Base-by-base conservation (phyloP, 1,140 invertebrate species). In the Hypothenemus hampei region DNA sequence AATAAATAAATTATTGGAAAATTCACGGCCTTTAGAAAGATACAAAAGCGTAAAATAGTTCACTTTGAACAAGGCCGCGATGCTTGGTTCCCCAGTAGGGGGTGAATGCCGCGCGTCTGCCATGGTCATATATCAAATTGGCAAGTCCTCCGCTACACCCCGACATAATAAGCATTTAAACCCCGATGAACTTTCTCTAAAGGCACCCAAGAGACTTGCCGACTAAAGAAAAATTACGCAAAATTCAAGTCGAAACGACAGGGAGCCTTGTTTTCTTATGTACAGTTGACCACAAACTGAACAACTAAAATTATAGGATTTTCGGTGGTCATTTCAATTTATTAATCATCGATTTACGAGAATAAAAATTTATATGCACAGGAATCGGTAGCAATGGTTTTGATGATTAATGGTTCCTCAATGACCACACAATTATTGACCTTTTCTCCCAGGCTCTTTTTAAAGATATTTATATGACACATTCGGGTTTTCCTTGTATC, bases 111-210 rank as follows among this genome's bases (percentile, higher is more conserved):
- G 50, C 16, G 58, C 55, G 49, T 50, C 58, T 48, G 53, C 41
- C 51, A 43, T 45, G 54, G 55, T 57, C 54, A 62, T 62, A 62
- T 62, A 62, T 62, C 61, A 62, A 60, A 62, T 62, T 57, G 53
- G 61, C 54, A 60, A 59, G 52, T 55, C 53, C 54, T 60, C 41
- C 46, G 23, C 47, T 48, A 40, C 59, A 57, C 50, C 48, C 58
- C 54, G 57, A 57, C 61, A 53, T 62, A 62, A 62, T 62, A 60
- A 55, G 61, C 61, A 60, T 62, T 59, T 62, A 62, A 62, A 62
- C 47, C 45, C 37, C 44, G 20, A 53, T 53, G 50, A 53, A 55
- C 43, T 55, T 48, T 55, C 48, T 52, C 37, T 51, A 56, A 59
- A 60, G 45, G 48, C 40, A 40, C 58, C 49, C 58, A 16, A 48